Evolutionary conservation across 2,797 vertebrate genomes (phyloP).

Genomic region (Thamnophis elegans): DNA sequence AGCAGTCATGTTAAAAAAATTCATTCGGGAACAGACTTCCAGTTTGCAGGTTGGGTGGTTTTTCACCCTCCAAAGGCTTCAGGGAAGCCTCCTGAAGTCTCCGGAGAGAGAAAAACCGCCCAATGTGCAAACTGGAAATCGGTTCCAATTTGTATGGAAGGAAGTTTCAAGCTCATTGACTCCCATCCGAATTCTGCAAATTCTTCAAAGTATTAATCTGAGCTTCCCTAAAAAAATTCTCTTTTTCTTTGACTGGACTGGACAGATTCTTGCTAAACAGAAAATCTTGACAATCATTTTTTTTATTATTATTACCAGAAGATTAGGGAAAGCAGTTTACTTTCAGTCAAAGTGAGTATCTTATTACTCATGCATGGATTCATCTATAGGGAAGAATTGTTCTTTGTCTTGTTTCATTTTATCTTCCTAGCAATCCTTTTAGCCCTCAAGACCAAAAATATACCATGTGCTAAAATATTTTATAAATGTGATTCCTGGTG

Average conservation of each 20-base stretch:
- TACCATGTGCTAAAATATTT: background rate
- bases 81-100: no score
- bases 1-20: background rate
- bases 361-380: background rate
- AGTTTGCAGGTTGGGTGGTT: no score
- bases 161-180: background rate
- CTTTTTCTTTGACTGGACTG: background rate
- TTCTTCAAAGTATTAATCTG: background rate
- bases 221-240: background rate
- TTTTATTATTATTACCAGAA: background rate
- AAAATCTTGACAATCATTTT: background rate
- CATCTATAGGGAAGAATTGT: background rate
- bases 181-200: background rate
- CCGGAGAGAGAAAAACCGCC: no score
- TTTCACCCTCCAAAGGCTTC: no score
- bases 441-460: background rate
- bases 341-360: background rate
- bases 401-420: background rate
- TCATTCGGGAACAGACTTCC: no score
- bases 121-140: no score
- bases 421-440: background rate
- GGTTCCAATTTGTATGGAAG: background rate
- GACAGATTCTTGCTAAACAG: background rate
- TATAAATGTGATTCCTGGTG: background rate
- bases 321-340: background rate